Conservation (phyloP, 2,888 invertebrate genomes). For the Mesoligia furuncula region DNA sequence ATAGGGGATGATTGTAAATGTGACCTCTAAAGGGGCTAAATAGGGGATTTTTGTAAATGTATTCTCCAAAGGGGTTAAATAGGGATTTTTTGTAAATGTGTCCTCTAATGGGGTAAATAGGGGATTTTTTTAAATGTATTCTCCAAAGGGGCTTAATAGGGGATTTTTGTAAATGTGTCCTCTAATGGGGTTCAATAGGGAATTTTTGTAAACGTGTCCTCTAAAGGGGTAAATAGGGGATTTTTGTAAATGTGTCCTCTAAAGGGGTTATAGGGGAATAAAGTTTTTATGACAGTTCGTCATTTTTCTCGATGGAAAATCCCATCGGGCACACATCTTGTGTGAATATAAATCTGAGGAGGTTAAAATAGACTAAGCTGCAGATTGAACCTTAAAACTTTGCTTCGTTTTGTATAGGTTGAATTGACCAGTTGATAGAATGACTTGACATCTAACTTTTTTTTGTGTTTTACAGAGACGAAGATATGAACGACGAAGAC, state of each 20-base stretch:
- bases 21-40: neutral
- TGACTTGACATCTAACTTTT: neutral
- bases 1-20: too few species aligned
- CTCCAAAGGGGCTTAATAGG: neutral
- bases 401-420: neutral
- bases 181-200: neutral
- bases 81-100: neutral
- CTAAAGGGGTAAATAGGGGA: neutral
- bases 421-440: neutral
- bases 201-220: too few species aligned
- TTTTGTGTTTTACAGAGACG: slow-evolving; percentile 68
- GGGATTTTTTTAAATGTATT: too few species aligned
- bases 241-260: too few species aligned
- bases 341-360: neutral
- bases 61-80: neutral
- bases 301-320: neutral
- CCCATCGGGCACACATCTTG: neutral
- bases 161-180: too few species aligned
- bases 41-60: too few species aligned
- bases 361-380: too few species aligned
- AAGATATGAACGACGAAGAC: slow-evolving; percentile 73
- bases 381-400: neutral
- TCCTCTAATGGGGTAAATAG: neutral
- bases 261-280: neutral
- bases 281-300: neutral